phyloP scores from a whole-genome alignment of 2,797 vertebrate species.

The Eidolon dupreanum region DNA sequence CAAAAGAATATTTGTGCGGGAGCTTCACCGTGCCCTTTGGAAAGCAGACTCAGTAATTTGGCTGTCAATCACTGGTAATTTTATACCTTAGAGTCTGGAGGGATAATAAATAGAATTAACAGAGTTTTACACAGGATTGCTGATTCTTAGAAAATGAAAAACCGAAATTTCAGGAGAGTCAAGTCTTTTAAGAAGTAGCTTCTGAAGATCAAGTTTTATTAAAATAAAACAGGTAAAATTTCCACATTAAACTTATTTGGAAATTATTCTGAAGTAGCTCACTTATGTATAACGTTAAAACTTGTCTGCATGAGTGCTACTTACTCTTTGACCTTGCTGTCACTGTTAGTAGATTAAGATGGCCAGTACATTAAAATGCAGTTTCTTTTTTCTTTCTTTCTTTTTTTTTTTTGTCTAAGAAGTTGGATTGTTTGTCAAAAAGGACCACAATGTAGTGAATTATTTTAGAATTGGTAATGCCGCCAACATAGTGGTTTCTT shows the following conservation, averaged over 20 bases:
- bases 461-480: neutral
- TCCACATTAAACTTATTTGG: neutral
- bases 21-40: constrained; percentile 5
- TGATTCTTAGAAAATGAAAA: constrained; percentile 31
- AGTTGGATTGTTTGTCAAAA: neutral
- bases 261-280: neutral
- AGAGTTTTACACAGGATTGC: neutral
- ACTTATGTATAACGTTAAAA: neutral
- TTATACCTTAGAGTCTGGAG: constrained; percentile 39
- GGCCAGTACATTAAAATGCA: neutral
- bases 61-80: constrained; percentile 53
- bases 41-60: constrained; percentile 50
- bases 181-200: neutral
- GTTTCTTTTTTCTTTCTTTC: neutral
- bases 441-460: neutral
- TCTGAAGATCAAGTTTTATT: neutral
- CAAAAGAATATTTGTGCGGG: constrained; percentile 4
- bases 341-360: neutral
- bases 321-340: neutral
- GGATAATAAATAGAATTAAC: constrained; percentile 57
- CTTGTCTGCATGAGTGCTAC: neutral
- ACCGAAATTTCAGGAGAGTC: neutral
- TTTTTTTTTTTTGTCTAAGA: neutral
- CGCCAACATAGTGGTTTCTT: neutral
- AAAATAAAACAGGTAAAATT: neutral